Conservation (phyloP, 2,888 invertebrate genomes). For the Julus scanicus region DNA sequence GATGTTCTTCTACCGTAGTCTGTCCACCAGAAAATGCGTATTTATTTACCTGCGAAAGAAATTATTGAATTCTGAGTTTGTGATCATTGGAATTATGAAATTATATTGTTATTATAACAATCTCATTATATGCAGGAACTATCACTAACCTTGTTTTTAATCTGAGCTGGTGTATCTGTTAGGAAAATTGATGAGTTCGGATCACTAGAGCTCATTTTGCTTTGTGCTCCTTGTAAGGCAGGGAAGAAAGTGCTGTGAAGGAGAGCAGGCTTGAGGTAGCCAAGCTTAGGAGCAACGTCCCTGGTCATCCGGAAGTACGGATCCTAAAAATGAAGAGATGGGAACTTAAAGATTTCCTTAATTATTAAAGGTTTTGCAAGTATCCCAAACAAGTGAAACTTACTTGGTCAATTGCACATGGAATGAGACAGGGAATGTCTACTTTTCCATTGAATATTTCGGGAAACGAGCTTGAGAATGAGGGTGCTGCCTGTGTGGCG, state of each 20-base stretch:
- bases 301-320: constrained; percentile 99
- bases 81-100: too few relatives aligned
- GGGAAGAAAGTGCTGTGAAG: constrained; percentile 91
- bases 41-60: constrained; percentile 77
- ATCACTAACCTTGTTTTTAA: constrained; percentile 86
- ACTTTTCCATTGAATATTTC: constrained; percentile 85
- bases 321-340: constrained; percentile 71
- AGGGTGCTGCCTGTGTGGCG: constrained; percentile 94
- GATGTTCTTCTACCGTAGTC: constrained; percentile 92
- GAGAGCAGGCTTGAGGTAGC: constrained; percentile 87
- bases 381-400: constrained; percentile 59
- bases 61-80: too few relatives aligned
- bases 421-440: constrained; percentile 85
- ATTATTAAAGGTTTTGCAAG: too few relatives aligned
- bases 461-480: constrained; percentile 89
- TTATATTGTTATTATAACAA: too few relatives aligned
- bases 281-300: constrained; percentile 94
- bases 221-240: constrained; percentile 94
- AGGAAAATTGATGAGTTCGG: constrained; percentile 92
- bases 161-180: constrained; percentile 94
- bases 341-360: too few relatives aligned
- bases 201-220: constrained; percentile 99
- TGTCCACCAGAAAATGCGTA: constrained; percentile 98
- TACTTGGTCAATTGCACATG: constrained; percentile 97
- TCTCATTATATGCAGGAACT: too few relatives aligned